Percentiles rank a stretch among this genome's conserved stretches.
Conservation (phyloP, 1,140 invertebrate species). For the Tetraneura akinire region DNA sequence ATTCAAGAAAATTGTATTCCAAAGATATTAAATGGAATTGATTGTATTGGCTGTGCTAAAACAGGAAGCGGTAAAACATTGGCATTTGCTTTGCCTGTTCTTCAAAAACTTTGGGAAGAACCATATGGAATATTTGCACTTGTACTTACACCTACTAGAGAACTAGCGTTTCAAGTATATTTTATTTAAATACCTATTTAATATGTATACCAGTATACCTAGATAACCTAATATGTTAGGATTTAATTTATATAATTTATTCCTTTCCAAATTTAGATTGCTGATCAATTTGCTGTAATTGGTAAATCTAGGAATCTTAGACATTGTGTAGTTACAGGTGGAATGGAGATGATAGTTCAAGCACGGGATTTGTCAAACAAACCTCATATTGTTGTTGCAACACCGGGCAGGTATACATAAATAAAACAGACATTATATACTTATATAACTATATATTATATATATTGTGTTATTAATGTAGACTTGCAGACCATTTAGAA, state of each 20-base stretch:
- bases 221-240: too few species aligned
- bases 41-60: constrained; percentile 94
- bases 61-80: constrained; percentile 98
- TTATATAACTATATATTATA: constrained; percentile 27
- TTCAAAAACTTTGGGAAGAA: constrained; percentile 87
- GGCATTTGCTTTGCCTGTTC: constrained; percentile 92
- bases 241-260: not conserved
- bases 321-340: constrained; percentile 83
- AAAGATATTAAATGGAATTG: constrained; percentile 76
- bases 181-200: too few species aligned
- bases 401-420: constrained; percentile 73
- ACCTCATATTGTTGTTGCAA: constrained; percentile 93
- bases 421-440: not conserved
- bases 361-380: constrained; percentile 80
- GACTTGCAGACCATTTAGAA: constrained; percentile 82
- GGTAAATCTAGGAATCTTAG: constrained; percentile 83
- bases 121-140: constrained; percentile 94
- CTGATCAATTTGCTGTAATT: constrained; percentile 87
- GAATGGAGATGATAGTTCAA: constrained; percentile 90
- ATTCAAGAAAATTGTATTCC: constrained; percentile 83
- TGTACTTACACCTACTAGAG: constrained; percentile 93
- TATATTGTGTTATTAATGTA: constrained; percentile 51
- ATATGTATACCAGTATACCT: too few species aligned
- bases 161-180: constrained; percentile 79
- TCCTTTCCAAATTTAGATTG: constrained; percentile 67